Evolutionary conservation across 2,888 invertebrate genomes (phyloP).

Genomic region (Furcula furcula): DNA sequence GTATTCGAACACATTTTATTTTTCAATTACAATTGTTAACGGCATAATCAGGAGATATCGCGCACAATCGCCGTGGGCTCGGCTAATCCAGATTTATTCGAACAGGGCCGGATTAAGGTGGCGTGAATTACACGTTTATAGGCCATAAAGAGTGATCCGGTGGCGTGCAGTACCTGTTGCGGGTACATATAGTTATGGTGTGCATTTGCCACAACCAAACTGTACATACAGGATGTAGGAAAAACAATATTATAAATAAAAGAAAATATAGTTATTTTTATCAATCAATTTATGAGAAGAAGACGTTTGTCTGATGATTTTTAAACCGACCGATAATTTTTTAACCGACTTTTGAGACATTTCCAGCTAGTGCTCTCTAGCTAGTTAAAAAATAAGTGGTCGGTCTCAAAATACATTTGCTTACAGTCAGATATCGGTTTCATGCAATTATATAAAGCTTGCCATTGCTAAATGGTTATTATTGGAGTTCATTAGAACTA

Average conservation of each 20-base stretch:
- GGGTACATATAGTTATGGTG: conserved; percentile 70
- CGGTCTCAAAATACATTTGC: too few species aligned
- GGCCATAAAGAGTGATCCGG: conserved; percentile 81
- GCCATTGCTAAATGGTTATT: too few species aligned
- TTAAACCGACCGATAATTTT: too few species aligned
- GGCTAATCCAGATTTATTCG: conserved; percentile 80
- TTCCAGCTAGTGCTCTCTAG: too few species aligned
- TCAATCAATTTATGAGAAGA: too few species aligned
- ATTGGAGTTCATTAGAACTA: too few species aligned
- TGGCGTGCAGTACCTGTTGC: conserved; percentile 71
- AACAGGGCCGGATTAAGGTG: conserved; percentile 77
- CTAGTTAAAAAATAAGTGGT: too few species aligned
- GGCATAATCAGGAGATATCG: conserved; percentile 74
- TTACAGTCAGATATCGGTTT: too few species aligned
- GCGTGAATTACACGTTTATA: conserved; percentile 82
- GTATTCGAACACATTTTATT: conserved; percentile 57
- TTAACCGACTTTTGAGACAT: too few species aligned
- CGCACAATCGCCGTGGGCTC: conserved; percentile 68
- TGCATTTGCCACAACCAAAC: conserved; percentile 43
- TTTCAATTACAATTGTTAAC: conserved; percentile 81
- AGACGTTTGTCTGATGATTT: too few species aligned
- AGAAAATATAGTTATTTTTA: too few species aligned
- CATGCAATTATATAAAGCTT: too few species aligned
- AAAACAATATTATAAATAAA: neutral
- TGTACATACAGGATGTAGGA: conserved; percentile 42